Percentiles rank a stretch among this genome's conserved stretches.
phyloP scores from a whole-genome alignment of 2,797 vertebrate species.

The Buphagus erythrorhynchus region DNA sequence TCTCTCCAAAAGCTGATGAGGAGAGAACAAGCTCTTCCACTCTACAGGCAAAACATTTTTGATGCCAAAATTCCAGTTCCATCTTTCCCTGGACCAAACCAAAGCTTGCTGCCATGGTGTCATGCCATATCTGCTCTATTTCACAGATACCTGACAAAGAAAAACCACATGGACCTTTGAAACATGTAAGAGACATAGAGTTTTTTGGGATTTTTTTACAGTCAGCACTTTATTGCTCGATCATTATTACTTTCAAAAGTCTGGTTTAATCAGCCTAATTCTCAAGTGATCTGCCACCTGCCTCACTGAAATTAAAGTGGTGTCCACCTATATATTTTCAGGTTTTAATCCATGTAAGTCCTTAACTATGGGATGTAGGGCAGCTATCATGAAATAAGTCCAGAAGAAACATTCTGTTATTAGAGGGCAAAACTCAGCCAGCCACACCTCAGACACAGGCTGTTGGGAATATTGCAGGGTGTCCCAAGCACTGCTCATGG shows the following conservation, averaged over 20 bases:
- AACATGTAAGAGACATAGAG: neutral
- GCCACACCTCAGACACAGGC: fast-evolving
- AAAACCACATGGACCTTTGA: neutral
- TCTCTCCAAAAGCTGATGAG: neutral
- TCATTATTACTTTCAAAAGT: neutral
- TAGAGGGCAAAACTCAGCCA: neutral
- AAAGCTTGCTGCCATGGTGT: neutral
- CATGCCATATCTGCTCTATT: neutral
- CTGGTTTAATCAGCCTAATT: neutral
- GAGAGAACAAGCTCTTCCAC: neutral
- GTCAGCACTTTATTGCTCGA: neutral
- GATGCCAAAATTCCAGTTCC: neutral
- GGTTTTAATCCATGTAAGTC: neutral
- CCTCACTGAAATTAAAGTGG: neutral
- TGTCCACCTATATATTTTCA: neutral
- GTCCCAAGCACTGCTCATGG: neutral
- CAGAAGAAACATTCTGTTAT: neutral
- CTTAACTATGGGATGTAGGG: neutral
- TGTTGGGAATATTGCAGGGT: neutral
- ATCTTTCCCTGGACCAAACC: neutral
- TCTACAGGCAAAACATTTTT: neutral
- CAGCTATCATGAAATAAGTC: neutral
- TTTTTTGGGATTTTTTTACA: neutral
- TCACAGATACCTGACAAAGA: neutral
- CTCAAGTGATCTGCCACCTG: neutral